These are phyloP conservation scores for Cryptoprocta ferox DNA, from an alignment of 2,797 vertebrate species.

Conservation along the genomic window DNA sequence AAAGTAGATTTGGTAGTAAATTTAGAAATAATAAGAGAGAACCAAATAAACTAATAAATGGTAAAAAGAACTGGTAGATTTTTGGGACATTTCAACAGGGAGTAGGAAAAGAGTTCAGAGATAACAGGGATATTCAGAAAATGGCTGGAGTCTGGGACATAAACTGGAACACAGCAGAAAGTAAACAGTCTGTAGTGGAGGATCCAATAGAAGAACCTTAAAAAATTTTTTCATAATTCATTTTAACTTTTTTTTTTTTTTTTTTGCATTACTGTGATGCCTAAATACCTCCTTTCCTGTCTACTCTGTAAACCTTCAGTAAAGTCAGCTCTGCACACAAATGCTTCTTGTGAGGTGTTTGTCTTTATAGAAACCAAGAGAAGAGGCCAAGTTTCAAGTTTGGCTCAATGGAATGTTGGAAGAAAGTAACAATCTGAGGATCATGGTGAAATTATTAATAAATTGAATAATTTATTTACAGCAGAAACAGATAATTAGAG, in stretches of 20 bases:
- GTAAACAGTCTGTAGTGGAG: not conserved
- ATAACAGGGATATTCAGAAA: not conserved
- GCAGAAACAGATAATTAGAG: not conserved
- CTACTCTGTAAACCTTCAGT: not conserved
- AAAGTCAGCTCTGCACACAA: not conserved
- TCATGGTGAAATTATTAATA: not conserved
- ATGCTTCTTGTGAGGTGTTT: not conserved
- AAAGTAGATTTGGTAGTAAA: not conserved
- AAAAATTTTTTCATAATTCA: not conserved
- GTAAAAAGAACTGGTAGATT: not conserved
- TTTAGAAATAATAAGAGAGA: conserved; percentile 35
- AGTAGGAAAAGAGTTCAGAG: not conserved
- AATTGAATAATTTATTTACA: not conserved
- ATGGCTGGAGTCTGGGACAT: not conserved
- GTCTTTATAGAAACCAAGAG: conserved; percentile 32
- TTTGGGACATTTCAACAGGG: not conserved
- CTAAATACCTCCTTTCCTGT: not conserved
- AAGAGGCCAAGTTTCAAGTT: not conserved
- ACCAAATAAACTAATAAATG: not conserved
- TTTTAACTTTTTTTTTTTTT: not conserved
- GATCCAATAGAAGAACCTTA: not conserved
- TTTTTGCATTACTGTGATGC: not conserved
- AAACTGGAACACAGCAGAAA: not conserved
- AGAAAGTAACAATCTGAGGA: not conserved
- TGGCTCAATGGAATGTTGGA: not conserved